These are phyloP conservation scores for Acronicta leporina DNA, from an alignment of 2,888 invertebrate species.

Conservation along the genomic window DNA sequence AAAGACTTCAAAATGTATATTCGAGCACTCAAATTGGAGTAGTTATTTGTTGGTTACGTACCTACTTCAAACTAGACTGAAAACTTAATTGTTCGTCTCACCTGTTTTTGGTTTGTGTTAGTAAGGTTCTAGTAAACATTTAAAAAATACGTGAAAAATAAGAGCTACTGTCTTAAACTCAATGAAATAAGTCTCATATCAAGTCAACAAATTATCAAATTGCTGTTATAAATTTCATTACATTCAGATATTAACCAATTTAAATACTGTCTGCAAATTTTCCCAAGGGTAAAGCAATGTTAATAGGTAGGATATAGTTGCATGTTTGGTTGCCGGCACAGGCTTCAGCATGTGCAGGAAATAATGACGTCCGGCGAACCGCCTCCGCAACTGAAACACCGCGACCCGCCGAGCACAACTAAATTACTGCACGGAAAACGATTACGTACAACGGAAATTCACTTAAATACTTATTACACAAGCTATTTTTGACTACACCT, in stretches of 20 bases:
- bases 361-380: constrained; percentile 78
- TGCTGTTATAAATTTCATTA: no score
- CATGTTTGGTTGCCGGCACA: constrained; percentile 30
- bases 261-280: constrained; percentile 1
- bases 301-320: constrained; percentile 24
- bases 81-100: no score
- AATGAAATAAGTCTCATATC: no score
- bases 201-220: no score
- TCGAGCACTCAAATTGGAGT: no score
- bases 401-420: constrained; percentile 65
- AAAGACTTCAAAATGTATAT: no score
- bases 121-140: no score
- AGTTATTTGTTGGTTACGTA: no score
- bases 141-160: no score
- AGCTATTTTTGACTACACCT: constrained; percentile 54
- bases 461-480: constrained; percentile 68
- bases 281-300: constrained; percentile 5
- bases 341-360: constrained; percentile 70
- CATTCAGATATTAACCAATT: not conserved
- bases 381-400: constrained; percentile 76
- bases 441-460: constrained; percentile 73
- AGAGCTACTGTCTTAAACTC: no score
- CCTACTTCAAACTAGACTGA: no score
- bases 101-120: no score
- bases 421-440: constrained; percentile 76